Percentiles rank a stretch among this genome's conserved stretches.
Conservation (phyloP, 2,888 invertebrate genomes). For the Danaus chrysippus region DNA sequence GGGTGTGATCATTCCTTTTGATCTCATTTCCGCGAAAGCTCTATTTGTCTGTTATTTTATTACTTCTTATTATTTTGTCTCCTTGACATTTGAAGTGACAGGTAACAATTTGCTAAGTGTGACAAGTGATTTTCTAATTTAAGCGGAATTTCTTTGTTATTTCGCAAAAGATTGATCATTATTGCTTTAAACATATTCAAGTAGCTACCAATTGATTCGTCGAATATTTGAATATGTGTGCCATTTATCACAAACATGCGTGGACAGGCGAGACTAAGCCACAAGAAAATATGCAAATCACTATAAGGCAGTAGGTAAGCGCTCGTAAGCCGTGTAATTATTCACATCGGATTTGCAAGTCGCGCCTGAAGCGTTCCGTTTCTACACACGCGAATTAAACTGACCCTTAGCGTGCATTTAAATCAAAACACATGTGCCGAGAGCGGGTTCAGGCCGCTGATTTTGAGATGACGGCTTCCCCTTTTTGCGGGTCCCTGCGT, state of each 20-base stretch:
- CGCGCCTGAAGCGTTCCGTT: slow-evolving; percentile 71
- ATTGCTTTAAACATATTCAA: no score
- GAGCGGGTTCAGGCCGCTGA: slow-evolving; percentile 73
- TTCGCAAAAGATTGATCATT: no score
- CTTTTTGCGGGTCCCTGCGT: slow-evolving; percentile 77
- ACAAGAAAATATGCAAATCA: slow-evolving; percentile 78
- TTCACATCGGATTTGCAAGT: slow-evolving; percentile 77
- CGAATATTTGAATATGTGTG: not conserved
- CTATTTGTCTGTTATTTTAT: slow-evolving; percentile 79
- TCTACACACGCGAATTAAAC: slow-evolving; percentile 68
- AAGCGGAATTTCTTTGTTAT: slow-evolving; percentile 64
- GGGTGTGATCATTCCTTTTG: slow-evolving; percentile 75
- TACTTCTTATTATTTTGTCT: slow-evolving; percentile 68
- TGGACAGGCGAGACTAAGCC: slow-evolving; percentile 52
- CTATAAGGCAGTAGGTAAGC: slow-evolving; percentile 78
- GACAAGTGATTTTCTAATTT: slow-evolving; percentile 76
- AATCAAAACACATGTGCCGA: slow-evolving; percentile 78
- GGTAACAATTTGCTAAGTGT: slow-evolving; percentile 74
- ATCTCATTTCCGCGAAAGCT: slow-evolving; percentile 78
- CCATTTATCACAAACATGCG: slow-evolving; percentile 16
- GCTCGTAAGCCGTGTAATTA: slow-evolving; percentile 77
- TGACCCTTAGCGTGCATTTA: slow-evolving; percentile 74
- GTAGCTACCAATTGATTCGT: not conserved
- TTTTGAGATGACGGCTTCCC: slow-evolving; percentile 75
- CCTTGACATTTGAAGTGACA: slow-evolving; percentile 73